Conservation (phyloP, 2,113 vertebrate species). For the Calonectris borealis region DNA sequence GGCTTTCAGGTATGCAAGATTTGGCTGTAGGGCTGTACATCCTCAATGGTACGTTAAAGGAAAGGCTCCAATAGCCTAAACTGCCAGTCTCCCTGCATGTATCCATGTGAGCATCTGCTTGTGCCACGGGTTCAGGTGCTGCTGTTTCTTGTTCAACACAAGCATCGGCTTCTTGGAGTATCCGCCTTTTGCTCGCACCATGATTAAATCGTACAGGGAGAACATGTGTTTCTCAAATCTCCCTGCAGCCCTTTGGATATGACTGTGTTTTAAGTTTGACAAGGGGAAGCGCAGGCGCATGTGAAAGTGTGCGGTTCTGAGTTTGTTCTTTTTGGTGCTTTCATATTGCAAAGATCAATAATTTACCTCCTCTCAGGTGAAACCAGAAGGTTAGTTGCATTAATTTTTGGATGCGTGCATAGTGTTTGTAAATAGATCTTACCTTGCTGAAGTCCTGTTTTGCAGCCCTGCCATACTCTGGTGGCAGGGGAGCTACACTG, state of each 20-base stretch:
- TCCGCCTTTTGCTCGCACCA: neutral
- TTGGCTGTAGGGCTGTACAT: neutral
- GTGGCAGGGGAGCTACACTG: neutral
- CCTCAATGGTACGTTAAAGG: accelerated
- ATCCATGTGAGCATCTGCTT: neutral
- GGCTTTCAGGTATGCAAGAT: neutral
- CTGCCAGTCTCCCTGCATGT: neutral
- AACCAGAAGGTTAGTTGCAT: slow-evolving; percentile 8
- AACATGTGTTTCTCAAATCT: slow-evolving; percentile 5
- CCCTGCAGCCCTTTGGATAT: slow-evolving; percentile 20
- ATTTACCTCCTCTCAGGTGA: slow-evolving; percentile 29
- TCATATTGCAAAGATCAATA: slow-evolving; percentile 10
- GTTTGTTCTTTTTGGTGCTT: slow-evolving; percentile 3
- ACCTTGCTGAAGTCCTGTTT: neutral
- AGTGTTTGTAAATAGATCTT: neutral
- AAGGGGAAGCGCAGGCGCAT: neutral
- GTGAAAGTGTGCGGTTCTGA: neutral
- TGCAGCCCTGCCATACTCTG: neutral
- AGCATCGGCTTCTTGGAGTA: neutral
- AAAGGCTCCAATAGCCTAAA: neutral
- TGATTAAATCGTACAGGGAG: neutral
- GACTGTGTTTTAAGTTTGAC: neutral
- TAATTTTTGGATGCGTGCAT: slow-evolving; percentile 17
- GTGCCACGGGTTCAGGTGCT: neutral
- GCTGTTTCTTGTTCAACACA: neutral